These are phyloP conservation scores for Pitangus sulphuratus DNA, from an alignment of 2,797 vertebrate genomes.

Conservation along the genomic window DNA sequence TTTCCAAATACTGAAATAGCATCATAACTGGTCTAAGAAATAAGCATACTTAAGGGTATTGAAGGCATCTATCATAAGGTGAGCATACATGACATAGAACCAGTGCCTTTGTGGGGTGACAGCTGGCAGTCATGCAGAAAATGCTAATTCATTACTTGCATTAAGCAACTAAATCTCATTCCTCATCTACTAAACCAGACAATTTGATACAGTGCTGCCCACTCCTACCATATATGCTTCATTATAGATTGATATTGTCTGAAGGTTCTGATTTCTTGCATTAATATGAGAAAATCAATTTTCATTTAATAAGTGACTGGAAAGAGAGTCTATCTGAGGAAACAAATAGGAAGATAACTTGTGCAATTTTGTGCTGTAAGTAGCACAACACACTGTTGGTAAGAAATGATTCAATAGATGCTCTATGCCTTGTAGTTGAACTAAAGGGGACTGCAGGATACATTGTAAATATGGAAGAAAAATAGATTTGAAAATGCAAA, in stretches of 20 bases:
- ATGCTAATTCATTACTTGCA: not conserved
- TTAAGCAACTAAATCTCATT: not conserved
- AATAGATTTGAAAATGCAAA: not conserved
- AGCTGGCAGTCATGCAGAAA: not conserved
- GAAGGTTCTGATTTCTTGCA: not conserved
- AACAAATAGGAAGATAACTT: not conserved
- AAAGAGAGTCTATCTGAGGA: not conserved
- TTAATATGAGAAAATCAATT: slow-evolving; percentile 7
- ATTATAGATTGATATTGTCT: not conserved
- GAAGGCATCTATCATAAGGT: not conserved
- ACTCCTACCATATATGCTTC: not conserved
- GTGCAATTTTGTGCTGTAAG: not conserved
- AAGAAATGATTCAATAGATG: not conserved
- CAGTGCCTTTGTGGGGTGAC: not conserved
- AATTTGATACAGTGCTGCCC: not conserved
- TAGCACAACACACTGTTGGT: not conserved
- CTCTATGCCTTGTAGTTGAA: not conserved
- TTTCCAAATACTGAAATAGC: not conserved
- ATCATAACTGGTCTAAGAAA: not conserved
- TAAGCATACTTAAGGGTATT: not conserved
- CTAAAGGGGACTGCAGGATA: not conserved
- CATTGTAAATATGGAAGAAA: not conserved
- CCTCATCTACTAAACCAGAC: not conserved
- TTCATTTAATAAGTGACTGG: not conserved
- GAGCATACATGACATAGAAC: not conserved